Percentiles rank a stretch among this genome's conserved stretches.
Evolutionary conservation across 2,888 invertebrate species (phyloP).

Genomic region (Trilocha varians): DNA sequence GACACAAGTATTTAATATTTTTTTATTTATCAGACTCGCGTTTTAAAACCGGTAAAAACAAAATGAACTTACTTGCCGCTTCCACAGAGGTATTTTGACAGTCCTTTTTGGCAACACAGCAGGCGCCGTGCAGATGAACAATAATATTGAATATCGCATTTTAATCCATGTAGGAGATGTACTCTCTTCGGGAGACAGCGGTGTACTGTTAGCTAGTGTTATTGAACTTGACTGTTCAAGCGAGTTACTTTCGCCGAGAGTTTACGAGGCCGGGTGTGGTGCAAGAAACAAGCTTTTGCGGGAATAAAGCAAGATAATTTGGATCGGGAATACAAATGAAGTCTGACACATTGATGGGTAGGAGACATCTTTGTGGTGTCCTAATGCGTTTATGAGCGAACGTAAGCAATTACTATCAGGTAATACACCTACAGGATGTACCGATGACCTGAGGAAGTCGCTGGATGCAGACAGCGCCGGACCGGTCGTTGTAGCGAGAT

Average conservation of each 20-base stretch:
- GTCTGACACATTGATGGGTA: no score
- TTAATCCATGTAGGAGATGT: conserved; percentile 21
- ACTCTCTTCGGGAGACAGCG: conserved; percentile 24
- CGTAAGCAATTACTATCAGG: no score
- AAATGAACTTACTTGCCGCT: conserved; percentile 76
- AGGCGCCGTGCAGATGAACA: conserved; percentile 33
- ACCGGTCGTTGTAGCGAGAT: no score
- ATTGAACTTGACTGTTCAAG: conserved; percentile 56
- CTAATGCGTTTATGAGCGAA: no score
- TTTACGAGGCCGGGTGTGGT: conserved; percentile 33
- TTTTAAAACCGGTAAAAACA: conserved; percentile 1
- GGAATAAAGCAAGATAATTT: no score
- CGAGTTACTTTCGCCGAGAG: conserved; percentile 55
- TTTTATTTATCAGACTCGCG: no score
- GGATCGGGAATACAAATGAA: no score
- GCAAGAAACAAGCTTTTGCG: not conserved
- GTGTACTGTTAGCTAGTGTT: conserved; percentile 57
- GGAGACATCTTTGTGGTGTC: no score
- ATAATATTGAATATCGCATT: conserved; percentile 24
- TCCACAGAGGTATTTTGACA: conserved; percentile 84
- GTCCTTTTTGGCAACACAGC: conserved; percentile 66
- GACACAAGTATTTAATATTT: no score
- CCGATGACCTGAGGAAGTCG: no score
- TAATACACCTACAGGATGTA: no score
- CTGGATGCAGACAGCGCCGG: no score